A percentile compares a stretch with the other conserved stretches of the same genome.
phyloP scores from a whole-genome alignment of 2,797 vertebrate species.

The Phoxinus dragarum region DNA sequence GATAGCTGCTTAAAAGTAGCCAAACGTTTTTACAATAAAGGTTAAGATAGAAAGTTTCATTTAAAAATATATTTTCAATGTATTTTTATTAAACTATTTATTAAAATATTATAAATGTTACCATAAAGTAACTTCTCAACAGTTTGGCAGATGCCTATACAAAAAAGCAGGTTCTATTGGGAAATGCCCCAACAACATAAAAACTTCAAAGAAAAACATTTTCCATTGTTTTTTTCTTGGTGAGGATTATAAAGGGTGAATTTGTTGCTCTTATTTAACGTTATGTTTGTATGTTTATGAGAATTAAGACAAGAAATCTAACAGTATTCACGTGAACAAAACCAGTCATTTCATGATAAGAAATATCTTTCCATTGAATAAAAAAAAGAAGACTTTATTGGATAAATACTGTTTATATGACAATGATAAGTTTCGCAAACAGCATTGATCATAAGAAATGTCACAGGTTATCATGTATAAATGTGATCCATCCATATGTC shows the following conservation, averaged over 20 bases:
- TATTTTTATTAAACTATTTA: background rate
- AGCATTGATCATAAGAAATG: background rate
- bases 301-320: background rate
- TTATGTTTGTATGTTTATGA: background rate
- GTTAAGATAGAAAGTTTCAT: no score
- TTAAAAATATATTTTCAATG: no score
- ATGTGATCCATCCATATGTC: background rate
- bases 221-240: no score
- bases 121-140: no score
- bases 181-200: no score
- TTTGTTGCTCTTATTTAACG: background rate
- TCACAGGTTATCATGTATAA: background rate
- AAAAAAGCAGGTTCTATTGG: no score
- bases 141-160: no score
- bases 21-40: no score
- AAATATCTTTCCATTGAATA: background rate
- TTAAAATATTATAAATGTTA: background rate
- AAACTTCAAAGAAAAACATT: no score
- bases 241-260: no score
- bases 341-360: background rate
- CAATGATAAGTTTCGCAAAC: background rate
- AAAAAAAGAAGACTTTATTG: conserved; percentile 14
- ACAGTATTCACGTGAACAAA: background rate
- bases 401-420: conserved; percentile 16
- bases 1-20: no score